These are phyloP conservation scores for Drosophila trapezifrons DNA, from an alignment of 1,140 invertebrate species.

Conservation along the genomic window DNA sequence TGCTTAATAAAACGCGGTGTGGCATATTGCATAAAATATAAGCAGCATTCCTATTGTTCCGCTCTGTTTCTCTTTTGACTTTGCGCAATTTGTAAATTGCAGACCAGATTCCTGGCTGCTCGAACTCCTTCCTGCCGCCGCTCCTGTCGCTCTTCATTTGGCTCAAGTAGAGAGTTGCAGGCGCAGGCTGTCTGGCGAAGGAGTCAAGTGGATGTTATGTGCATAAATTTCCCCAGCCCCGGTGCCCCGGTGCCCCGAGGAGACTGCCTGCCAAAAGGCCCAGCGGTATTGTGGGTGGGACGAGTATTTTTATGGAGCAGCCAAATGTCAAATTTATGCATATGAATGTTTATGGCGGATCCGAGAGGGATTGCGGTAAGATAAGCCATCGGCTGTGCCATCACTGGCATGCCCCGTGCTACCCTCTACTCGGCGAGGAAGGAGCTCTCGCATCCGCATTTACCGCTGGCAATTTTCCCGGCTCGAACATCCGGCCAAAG, in stretches of 20 bases:
- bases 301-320: constrained; percentile 47
- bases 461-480: constrained; percentile 18
- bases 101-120: constrained; percentile 28
- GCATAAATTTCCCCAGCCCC: constrained; percentile 41
- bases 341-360: constrained; percentile 51
- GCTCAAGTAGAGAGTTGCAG: constrained; percentile 31
- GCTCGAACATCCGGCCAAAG: constrained; percentile 50
- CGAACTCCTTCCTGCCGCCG: constrained; percentile 29
- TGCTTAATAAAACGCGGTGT: constrained; percentile 80
- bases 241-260: neutral
- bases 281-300: constrained; percentile 11
- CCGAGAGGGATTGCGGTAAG: constrained; percentile 30
- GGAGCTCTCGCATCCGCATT: neutral
- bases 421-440: no score
- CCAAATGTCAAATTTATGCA: constrained; percentile 59
- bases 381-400: neutral
- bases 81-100: constrained; percentile 74
- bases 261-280: constrained; percentile 48
- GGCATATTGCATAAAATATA: constrained; percentile 82
- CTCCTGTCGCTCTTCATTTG: constrained; percentile 52
- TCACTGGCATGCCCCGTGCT: constrained; percentile 3
- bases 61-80: constrained; percentile 16
- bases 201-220: constrained; percentile 49
- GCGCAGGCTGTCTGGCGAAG: constrained; percentile 11
- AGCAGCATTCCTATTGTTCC: constrained; percentile 57